Percentiles rank a stretch among this genome's conserved stretches.
phyloP scores from a whole-genome alignment of 1,140 invertebrate genomes.

The Calliopsis andreniformis region DNA sequence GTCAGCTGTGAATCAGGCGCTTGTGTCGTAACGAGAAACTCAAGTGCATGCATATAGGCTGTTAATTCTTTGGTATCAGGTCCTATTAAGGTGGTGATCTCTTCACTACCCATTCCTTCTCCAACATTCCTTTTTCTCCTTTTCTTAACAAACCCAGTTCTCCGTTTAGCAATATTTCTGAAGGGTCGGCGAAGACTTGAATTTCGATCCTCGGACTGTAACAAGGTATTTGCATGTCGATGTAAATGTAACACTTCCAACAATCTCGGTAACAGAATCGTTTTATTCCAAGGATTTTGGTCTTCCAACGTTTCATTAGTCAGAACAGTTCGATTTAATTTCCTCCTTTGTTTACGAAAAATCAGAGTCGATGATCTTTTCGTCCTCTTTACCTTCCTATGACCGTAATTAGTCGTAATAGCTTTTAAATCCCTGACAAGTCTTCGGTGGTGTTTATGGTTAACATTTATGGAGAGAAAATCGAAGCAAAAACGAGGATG shows the following conservation, averaged over 20 bases:
- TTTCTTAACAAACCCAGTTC: not conserved
- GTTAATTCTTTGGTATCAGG: not conserved
- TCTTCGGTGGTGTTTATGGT: not conserved
- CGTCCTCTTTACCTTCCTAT: not conserved
- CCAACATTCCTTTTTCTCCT: constrained; percentile 14
- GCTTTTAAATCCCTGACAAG: constrained; percentile 31
- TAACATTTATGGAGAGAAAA: constrained; percentile 1
- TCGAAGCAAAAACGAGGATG: constrained; percentile 16
- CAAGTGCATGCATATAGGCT: not conserved
- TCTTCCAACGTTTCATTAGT: not conserved
- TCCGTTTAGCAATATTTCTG: not conserved
- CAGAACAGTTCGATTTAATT: not conserved
- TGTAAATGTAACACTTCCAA: not conserved
- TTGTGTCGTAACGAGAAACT: not conserved
- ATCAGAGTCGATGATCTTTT: not conserved
- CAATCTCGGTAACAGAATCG: not conserved
- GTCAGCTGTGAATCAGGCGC: constrained; percentile 20
- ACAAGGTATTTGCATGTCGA: not conserved
- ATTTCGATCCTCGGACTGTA: not conserved
- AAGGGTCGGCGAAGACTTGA: not conserved
- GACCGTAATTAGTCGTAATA: constrained; percentile 12
- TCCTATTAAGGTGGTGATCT: fast-evolving
- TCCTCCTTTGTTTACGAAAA: constrained; percentile 1
- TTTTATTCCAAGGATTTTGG: constrained; percentile 5
- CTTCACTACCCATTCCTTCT: not conserved